Conservation (phyloP, 1,140 invertebrate species). For the Conus ventricosus region DNA sequence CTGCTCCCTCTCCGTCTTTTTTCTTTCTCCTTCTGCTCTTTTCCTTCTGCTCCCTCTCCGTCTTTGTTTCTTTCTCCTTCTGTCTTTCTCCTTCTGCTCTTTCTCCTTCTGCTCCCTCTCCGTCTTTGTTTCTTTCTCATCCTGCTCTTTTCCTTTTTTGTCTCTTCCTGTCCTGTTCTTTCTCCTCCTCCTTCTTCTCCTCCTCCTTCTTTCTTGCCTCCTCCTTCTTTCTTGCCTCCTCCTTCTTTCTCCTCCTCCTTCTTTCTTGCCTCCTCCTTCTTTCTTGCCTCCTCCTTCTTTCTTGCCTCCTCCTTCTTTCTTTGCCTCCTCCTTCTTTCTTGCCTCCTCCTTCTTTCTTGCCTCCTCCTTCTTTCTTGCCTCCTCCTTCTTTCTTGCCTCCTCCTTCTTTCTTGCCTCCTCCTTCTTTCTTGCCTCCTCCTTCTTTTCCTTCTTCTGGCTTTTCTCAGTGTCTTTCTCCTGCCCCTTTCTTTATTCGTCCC, state of each 20-base stretch:
- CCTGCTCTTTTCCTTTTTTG: not conserved
- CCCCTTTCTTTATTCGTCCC: too few relatives aligned
- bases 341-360: too few relatives aligned
- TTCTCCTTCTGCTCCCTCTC: not conserved
- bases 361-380: too few relatives aligned
- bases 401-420: too few relatives aligned
- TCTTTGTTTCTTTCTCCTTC: not conserved
- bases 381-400: too few relatives aligned
- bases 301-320: not conserved
- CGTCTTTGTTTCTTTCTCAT: not conserved
- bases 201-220: not conserved
- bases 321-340: too few relatives aligned
- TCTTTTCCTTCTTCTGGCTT: too few relatives aligned
- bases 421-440: too few relatives aligned
- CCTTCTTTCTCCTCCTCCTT: conserved; percentile 6
- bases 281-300: not conserved
- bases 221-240: not conserved
- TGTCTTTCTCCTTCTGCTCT: not conserved
- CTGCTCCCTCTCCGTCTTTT: not conserved
- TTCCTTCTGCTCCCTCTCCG: not conserved
- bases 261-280: not conserved
- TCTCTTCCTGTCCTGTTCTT: not conserved
- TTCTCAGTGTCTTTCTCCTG: too few relatives aligned
- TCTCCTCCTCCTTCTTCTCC: not conserved
- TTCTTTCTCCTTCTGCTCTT: not conserved